These are phyloP conservation scores for Lucilia sericata DNA, from an alignment of 1,140 invertebrate species.

Conservation along the genomic window DNA sequence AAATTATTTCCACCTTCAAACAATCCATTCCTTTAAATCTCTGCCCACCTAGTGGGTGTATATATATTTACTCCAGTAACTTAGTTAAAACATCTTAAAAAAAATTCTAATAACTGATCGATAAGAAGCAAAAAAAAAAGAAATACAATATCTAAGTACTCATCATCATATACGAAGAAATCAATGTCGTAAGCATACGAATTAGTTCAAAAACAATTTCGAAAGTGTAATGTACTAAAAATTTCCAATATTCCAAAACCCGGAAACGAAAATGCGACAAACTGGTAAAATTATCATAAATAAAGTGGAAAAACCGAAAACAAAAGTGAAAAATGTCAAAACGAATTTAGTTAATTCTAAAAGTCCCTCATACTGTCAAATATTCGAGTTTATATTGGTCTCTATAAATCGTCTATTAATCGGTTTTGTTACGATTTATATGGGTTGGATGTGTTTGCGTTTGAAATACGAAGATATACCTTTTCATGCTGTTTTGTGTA, in stretches of 20 bases:
- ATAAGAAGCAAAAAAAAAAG: conserved; percentile 1
- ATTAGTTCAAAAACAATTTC: conserved; percentile 22
- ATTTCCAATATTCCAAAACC: background rate
- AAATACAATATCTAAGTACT: background rate
- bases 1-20: too few relatives aligned
- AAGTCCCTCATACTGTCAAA: conserved; percentile 10
- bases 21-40: background rate
- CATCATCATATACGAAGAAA: background rate
- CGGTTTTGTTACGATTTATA: conserved; percentile 63
- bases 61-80: background rate
- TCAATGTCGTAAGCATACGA: background rate
- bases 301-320: background rate
- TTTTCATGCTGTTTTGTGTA: conserved; percentile 59
- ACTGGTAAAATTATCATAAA: conserved; percentile 40
- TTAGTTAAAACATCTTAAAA: conserved; percentile 1
- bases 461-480: conserved; percentile 53
- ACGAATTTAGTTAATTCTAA: background rate
- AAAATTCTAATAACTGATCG: conserved; percentile 23
- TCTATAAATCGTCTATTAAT: conserved; percentile 62
- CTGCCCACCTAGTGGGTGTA: background rate
- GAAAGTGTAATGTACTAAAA: background rate
- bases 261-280: conserved; percentile 20
- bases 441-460: conserved; percentile 62
- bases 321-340: background rate
- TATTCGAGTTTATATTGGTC: conserved; percentile 51